These are phyloP conservation scores for Rhabdomys dilectus DNA, from an alignment of 2,113 vertebrate genomes.

Conservation along the genomic window DNA sequence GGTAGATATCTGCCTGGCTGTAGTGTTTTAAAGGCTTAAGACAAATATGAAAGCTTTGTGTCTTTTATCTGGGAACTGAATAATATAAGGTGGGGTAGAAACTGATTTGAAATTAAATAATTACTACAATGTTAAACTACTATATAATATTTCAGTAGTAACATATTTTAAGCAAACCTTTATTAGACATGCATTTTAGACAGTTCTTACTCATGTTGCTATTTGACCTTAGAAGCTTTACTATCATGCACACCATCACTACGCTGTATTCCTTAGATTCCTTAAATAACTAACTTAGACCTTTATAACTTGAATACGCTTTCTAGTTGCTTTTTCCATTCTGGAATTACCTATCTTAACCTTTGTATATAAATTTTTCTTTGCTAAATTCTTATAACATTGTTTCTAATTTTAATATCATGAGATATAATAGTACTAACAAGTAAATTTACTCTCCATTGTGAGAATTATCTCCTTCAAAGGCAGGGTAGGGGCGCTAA, in stretches of 20 bases:
- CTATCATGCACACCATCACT: not conserved
- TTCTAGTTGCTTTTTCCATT: not conserved
- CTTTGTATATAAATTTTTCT: not conserved
- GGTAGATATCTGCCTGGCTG: too few relatives aligned
- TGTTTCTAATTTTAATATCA: not conserved
- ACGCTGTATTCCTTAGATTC: not conserved
- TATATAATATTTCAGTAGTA: not conserved
- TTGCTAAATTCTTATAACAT: not conserved
- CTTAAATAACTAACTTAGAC: not conserved
- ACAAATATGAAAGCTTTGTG: too few relatives aligned
- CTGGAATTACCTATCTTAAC: not conserved
- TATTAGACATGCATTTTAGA: not conserved
- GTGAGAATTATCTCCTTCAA: not conserved
- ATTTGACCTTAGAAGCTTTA: not conserved
- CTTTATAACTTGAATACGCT: not conserved
- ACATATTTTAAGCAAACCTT: not conserved
- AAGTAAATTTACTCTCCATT: not conserved
- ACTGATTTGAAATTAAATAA: too few relatives aligned
- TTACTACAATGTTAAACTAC: not conserved
- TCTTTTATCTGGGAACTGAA: too few relatives aligned
- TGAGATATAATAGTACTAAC: not conserved
- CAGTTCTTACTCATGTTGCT: not conserved
- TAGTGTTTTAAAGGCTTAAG: too few relatives aligned
- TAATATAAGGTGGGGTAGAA: too few relatives aligned
- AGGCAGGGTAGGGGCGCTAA: not conserved